These are phyloP conservation scores for Isoperla grammatica DNA, from an alignment of 2,888 invertebrate species.

Conservation along the genomic window DNA sequence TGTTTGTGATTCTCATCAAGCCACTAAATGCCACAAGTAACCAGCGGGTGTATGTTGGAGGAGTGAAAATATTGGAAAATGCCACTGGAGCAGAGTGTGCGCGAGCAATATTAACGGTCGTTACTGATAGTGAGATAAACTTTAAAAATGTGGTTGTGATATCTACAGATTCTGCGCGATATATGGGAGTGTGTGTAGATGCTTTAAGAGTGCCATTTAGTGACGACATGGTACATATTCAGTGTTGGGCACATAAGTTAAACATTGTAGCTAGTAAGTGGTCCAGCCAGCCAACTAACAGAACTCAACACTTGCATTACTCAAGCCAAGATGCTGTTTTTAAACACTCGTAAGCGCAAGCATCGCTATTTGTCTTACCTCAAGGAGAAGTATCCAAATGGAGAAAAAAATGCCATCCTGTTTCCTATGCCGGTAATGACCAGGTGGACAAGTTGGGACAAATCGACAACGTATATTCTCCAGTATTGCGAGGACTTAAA, in stretches of 20 bases:
- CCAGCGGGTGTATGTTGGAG: not conserved
- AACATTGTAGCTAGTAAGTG: conserved; percentile 6
- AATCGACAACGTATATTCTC: not conserved
- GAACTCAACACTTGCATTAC: conserved; percentile 2
- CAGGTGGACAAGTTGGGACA: not conserved
- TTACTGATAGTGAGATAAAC: not conserved
- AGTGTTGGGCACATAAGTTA: conserved; percentile 5
- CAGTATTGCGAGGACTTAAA: not conserved
- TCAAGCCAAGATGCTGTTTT: not conserved
- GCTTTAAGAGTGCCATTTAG: not conserved
- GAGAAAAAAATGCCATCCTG: not conserved
- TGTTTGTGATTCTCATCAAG: too few relatives aligned
- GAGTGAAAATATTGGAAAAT: not conserved
- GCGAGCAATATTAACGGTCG: not conserved
- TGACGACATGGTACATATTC: not conserved
- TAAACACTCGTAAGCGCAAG: not conserved
- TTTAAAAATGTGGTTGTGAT: not conserved
- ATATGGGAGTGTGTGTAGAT: not conserved
- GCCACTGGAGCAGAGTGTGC: not conserved
- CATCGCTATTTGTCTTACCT: not conserved
- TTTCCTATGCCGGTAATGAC: not conserved
- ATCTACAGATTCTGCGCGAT: not conserved
- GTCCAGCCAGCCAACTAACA: not conserved
- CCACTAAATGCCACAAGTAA: too few relatives aligned
- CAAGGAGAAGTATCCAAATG: not conserved